Percentiles rank a stretch among this genome's conserved stretches.
Conservation (phyloP, 1,140 invertebrate genomes). For the Cataglyphis hispanica region DNA sequence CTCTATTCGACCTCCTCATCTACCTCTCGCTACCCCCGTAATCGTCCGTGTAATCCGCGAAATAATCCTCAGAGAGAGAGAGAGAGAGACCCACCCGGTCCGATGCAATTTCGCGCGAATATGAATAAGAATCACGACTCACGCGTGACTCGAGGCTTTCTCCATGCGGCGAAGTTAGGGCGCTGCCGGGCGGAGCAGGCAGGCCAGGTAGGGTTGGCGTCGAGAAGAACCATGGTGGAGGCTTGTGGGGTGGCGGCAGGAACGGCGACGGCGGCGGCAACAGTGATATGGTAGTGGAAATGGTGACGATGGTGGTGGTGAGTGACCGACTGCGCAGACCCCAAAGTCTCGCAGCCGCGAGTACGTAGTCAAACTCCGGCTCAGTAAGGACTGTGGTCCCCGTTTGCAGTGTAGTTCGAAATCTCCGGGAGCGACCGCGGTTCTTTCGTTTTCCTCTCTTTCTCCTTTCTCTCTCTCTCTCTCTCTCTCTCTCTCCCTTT, state of each 20-base stretch:
- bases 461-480: slow-evolving; percentile 57
- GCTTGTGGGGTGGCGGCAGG: slow-evolving; percentile 74
- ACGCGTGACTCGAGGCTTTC: slow-evolving; percentile 69
- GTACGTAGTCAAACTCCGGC: slow-evolving; percentile 79
- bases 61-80: too few species aligned
- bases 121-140: slow-evolving; percentile 73
- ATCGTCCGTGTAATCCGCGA: slow-evolving; percentile 8
- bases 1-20: neutral
- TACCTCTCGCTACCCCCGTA: neutral
- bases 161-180: slow-evolving; percentile 63
- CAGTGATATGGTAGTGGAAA: slow-evolving; percentile 64
- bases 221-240: slow-evolving; percentile 75
- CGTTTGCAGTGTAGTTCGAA: slow-evolving; percentile 81
- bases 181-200: slow-evolving; percentile 73
- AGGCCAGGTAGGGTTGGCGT: slow-evolving; percentile 73
- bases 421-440: slow-evolving; percentile 77
- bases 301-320: slow-evolving; percentile 51
- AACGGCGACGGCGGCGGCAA: slow-evolving; percentile 48
- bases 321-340: slow-evolving; percentile 82
- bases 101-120: slow-evolving; percentile 61
- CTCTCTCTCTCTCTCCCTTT: slow-evolving; percentile 39
- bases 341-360: slow-evolving; percentile 79
- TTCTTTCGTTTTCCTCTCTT: slow-evolving; percentile 73
- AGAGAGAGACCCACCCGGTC: slow-evolving; percentile 29
- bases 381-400: slow-evolving; percentile 83